Evolutionary conservation across 1,140 invertebrate species (phyloP).

Genomic region (Aporrectodea caliginosa): DNA sequence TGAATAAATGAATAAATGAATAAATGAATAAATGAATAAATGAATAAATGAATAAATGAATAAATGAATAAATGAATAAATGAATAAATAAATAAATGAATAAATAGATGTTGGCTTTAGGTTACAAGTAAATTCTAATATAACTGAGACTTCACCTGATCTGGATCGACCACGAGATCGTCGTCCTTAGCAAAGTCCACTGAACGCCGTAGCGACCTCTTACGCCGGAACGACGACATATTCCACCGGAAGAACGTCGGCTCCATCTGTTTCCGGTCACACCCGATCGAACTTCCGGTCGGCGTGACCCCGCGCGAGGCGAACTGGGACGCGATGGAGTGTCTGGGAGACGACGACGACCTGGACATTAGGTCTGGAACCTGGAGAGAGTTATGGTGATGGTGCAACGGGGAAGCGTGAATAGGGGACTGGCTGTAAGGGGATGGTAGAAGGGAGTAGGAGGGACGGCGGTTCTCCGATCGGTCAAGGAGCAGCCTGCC

Average conservation of each 20-base stretch:
- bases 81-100: neutral
- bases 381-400: neutral
- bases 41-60: neutral
- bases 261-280: neutral
- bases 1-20: neutral
- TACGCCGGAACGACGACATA: neutral
- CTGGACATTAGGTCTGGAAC: neutral
- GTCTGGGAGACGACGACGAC: neutral
- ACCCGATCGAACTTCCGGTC: neutral
- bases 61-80: neutral
- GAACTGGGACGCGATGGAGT: too few relatives aligned
- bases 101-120: neutral
- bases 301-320: neutral
- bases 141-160: too few relatives aligned
- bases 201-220: neutral
- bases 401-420: neutral
- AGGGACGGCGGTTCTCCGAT: neutral
- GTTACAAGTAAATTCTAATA: neutral
- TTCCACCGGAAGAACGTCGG: neutral
- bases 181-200: too few relatives aligned
- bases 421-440: too few relatives aligned
- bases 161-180: too few relatives aligned
- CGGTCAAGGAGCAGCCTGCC: neutral
- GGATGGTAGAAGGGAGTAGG: too few relatives aligned
- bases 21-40: conserved; percentile 9